Evolutionary conservation across 2,113 vertebrate genomes (phyloP).

Genomic region (Ondatra zibethicus): DNA sequence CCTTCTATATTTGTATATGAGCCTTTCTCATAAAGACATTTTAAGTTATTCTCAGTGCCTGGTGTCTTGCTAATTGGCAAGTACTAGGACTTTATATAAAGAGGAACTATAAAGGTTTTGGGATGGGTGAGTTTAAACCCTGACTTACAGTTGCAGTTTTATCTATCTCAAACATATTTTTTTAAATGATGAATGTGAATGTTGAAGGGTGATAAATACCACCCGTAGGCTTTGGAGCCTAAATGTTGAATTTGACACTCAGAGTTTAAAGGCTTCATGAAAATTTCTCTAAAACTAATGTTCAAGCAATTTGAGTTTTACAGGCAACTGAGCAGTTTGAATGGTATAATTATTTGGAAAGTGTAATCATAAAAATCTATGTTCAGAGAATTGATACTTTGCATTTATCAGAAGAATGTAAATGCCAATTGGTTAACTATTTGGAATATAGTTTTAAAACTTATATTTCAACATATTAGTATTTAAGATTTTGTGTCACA

Average conservation of each 20-base stretch:
- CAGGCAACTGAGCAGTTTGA: constrained; percentile 55
- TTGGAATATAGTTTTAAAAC: constrained; percentile 49
- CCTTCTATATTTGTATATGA: not conserved
- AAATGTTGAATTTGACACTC: constrained; percentile 66
- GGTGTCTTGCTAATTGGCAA: not conserved
- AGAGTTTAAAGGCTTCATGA: constrained; percentile 69
- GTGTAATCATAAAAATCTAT: constrained; percentile 67
- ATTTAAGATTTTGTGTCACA: constrained; percentile 42
- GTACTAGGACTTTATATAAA: constrained; percentile 39
- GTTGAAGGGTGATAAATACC: constrained; percentile 61
- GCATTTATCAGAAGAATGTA: constrained; percentile 44
- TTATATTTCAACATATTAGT: constrained; percentile 28
- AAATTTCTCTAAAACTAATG: constrained; percentile 68
- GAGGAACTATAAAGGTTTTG: not conserved
- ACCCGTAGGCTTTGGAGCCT: not conserved
- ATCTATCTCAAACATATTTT: constrained; percentile 62
- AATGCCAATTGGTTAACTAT: constrained; percentile 59
- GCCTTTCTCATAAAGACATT: constrained; percentile 44
- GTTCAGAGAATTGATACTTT: constrained; percentile 57
- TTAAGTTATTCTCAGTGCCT: constrained; percentile 8
- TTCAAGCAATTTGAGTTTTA: constrained; percentile 72
- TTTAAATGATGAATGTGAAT: constrained; percentile 42
- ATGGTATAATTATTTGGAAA: constrained; percentile 72
- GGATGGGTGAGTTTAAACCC: constrained; percentile 34
- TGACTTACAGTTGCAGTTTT: constrained; percentile 48